A percentile compares a stretch with the other conserved stretches of the same genome.
Evolutionary conservation across 2,113 vertebrate genomes (phyloP).

Genomic region (Charadrius vociferus): DNA sequence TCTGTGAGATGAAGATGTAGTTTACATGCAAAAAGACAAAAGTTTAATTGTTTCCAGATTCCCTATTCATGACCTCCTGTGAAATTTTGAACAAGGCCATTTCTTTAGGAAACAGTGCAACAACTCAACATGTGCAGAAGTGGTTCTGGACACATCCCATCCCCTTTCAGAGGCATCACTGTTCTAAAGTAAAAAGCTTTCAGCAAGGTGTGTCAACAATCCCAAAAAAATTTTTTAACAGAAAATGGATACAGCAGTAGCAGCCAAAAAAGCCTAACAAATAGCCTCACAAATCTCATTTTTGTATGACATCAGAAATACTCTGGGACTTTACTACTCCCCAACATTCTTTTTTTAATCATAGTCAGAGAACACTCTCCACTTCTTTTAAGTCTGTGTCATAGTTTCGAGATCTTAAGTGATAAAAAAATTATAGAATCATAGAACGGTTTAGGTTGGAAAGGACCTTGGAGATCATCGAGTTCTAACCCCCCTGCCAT

Average conservation of each 20-base stretch:
- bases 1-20: not conserved
- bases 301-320: not conserved
- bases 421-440: not conserved
- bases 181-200: not conserved
- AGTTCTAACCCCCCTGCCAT: too few relatives aligned
- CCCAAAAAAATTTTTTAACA: not conserved
- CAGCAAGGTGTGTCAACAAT: not conserved
- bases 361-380: not conserved
- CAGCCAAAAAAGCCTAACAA: not conserved
- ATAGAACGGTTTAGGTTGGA: too few relatives aligned
- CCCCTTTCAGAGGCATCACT: not conserved
- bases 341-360: not conserved
- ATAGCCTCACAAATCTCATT: not conserved
- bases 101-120: not conserved
- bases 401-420: not conserved
- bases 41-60: not conserved
- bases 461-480: too few relatives aligned
- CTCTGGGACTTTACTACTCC: not conserved
- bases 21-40: not conserved
- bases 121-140: not conserved
- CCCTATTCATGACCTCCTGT: not conserved
- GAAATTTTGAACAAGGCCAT: not conserved
- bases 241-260: not conserved
- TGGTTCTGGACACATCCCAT: not conserved
- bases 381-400: not conserved